These are phyloP conservation scores for Hirundichthys speculiger DNA, from an alignment of 2,113 vertebrate genomes.

Conservation along the genomic window DNA sequence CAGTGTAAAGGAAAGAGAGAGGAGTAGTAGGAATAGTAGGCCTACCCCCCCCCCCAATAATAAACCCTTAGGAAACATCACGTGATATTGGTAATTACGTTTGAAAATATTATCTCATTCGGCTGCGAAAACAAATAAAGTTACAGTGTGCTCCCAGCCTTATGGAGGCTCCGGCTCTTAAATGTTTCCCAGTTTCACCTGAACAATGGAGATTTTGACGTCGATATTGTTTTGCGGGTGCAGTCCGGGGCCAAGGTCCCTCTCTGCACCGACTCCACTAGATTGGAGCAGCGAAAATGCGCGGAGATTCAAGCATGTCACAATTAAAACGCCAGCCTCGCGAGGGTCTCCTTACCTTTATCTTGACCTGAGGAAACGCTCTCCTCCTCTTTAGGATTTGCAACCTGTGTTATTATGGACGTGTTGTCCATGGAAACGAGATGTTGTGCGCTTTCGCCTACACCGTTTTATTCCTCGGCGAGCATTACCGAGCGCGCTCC, in stretches of 20 bases:
- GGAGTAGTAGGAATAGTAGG: too few species aligned
- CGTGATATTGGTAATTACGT: not conserved
- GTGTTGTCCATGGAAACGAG: conserved; percentile 98
- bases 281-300: not conserved
- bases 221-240: conserved; percentile 46
- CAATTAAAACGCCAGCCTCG: too few species aligned
- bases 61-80: conserved; percentile 42
- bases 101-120: not conserved
- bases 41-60: too few species aligned
- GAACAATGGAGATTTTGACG: conserved; percentile 68
- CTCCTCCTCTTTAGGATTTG: conserved; percentile 98
- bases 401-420: conserved; percentile 99
- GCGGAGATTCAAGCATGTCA: too few species aligned
- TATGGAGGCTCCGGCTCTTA: not conserved
- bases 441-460: conserved; percentile 72
- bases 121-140: conserved; percentile 8
- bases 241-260: conserved; percentile 29
- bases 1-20: too few species aligned
- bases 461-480: conserved; percentile 73
- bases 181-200: conserved; percentile 39
- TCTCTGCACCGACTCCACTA: conserved; percentile 38
- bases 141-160: not conserved
- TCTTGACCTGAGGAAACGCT: conserved; percentile 88
- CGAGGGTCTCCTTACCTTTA: conserved; percentile 94
- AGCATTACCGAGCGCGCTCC: conserved; percentile 67